phyloP scores from a whole-genome alignment of 1,140 invertebrate genomes.

The Ericerus pela region DNA sequence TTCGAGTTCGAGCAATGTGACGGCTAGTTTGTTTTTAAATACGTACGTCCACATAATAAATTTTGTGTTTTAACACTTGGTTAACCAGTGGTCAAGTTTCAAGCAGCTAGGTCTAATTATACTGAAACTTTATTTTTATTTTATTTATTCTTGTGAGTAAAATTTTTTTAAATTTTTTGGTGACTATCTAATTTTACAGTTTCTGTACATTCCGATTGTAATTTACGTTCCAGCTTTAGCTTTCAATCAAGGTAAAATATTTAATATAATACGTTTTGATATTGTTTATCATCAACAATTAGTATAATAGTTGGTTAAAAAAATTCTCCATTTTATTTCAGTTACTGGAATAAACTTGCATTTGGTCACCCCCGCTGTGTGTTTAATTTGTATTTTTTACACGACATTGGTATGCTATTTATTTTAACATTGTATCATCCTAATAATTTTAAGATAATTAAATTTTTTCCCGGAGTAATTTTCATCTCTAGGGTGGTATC shows the following conservation, averaged over 20 bases:
- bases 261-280: constrained; percentile 8
- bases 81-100: no score
- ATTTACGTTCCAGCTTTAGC: constrained; percentile 31
- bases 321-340: constrained; percentile 16
- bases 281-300: no score
- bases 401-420: constrained; percentile 24
- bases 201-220: constrained; percentile 30
- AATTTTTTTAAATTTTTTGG: background rate
- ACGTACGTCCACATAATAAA: no score
- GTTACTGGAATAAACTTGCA: constrained; percentile 25
- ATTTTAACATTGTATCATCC: background rate
- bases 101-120: no score
- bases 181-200: constrained; percentile 15
- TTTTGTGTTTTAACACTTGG: no score
- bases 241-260: constrained; percentile 28
- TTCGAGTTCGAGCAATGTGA: no score
- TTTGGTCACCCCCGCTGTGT: constrained; percentile 23
- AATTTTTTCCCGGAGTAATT: background rate
- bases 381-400: constrained; percentile 27
- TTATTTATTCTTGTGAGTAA: no score
- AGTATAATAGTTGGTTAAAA: no score
- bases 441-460: background rate
- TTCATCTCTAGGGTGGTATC: constrained; percentile 50
- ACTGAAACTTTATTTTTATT: no score
- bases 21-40: no score